A percentile compares a stretch with the other conserved stretches of the same genome.
Evolutionary conservation across 30 jellyfish, hydroid and myxozoan genomes (phyloP).

Genomic region (Chrysaora quinquecirrha): DNA sequence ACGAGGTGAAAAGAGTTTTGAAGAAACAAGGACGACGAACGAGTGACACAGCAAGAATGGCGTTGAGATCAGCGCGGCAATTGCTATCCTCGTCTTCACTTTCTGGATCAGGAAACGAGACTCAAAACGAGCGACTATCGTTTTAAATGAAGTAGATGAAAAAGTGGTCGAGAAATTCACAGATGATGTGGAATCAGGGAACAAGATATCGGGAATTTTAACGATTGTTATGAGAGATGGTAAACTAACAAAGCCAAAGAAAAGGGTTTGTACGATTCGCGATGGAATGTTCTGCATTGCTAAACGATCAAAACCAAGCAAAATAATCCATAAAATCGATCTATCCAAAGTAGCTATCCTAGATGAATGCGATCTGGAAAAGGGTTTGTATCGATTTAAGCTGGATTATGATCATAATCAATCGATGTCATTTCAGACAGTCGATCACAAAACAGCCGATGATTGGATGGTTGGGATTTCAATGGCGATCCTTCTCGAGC

Average conservation of each 20-base stretch:
- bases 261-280: slow-evolving; percentile 85
- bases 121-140: slow-evolving; percentile 83
- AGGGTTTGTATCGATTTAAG: slow-evolving; percentile 63
- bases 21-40: slow-evolving; percentile 41
- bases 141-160: slow-evolving; percentile 75
- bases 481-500: slow-evolving; percentile 92
- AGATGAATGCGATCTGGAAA: slow-evolving; percentile 94
- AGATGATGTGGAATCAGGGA: slow-evolving; percentile 78
- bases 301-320: slow-evolving; percentile 81
- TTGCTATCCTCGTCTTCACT: slow-evolving; percentile 52
- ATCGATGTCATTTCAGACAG: slow-evolving; percentile 65
- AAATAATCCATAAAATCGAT: slow-evolving; percentile 64
- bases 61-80: slow-evolving; percentile 61
- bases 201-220: slow-evolving; percentile 75
- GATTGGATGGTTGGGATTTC: slow-evolving; percentile 99
- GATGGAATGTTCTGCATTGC: slow-evolving; percentile 83
- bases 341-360: slow-evolving; percentile 79
- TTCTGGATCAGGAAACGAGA: slow-evolving; percentile 65
- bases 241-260: slow-evolving; percentile 56
- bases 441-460: slow-evolving; percentile 83
- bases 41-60: slow-evolving; percentile 50
- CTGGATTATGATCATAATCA: slow-evolving; percentile 71
- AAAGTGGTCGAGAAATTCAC: slow-evolving; percentile 82
- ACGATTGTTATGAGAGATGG: slow-evolving; percentile 29
- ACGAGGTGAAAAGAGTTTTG: slow-evolving; percentile 51